Base-by-base conservation (phyloP, 1,140 invertebrate species). In the Choristoneura fumiferana region DNA sequence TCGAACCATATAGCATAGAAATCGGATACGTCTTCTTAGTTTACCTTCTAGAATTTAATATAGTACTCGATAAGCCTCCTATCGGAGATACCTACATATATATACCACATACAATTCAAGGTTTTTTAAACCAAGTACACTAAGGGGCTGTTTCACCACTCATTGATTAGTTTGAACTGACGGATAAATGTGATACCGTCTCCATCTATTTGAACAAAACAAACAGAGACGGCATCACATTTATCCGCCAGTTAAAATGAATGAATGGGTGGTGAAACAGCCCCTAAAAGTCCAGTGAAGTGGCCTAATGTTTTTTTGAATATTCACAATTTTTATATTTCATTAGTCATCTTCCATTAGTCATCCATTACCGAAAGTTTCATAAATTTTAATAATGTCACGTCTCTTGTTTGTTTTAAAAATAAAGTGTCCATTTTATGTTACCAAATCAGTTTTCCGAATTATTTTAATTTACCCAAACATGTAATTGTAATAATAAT, bases 1-100 rank as follows among this genome's bases (percentile, higher is more conserved):
- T 17, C 34, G 59, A 49, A 17, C 18, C 43, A 12, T 8, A 22
- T 49, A 33, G 18, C 43, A 49, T 49, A 49, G 43, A 49, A 3
- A 49, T 49, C 18, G 43, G 18, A 29, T 49, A 49, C 43, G 22
- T 22, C 43, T 29, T 49, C 6, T 29, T 29, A 29, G 22, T 22
- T 10, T 45, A 45, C 39, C 18, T 45, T 18, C 40, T 45, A 45
- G 40, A 18, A 45, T 45, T 17, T 18, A 4, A 17, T 18, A 22
- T 45, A 45, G 39, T 22, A 8, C 40, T n/a, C 4, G 40, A 15
- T 45, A 22, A 17, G 17, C 17, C 40, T 22, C 8, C 18, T 18
- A 45, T 3, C 6, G 18, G 4, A 22, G 9, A 45, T 18, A 45
- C 1, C 22, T 22, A 10, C 15, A 8, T 0, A 45, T 6, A 12